Base-by-base conservation (phyloP, 2,888 invertebrate species). In the Melipona bicolor region DNA sequence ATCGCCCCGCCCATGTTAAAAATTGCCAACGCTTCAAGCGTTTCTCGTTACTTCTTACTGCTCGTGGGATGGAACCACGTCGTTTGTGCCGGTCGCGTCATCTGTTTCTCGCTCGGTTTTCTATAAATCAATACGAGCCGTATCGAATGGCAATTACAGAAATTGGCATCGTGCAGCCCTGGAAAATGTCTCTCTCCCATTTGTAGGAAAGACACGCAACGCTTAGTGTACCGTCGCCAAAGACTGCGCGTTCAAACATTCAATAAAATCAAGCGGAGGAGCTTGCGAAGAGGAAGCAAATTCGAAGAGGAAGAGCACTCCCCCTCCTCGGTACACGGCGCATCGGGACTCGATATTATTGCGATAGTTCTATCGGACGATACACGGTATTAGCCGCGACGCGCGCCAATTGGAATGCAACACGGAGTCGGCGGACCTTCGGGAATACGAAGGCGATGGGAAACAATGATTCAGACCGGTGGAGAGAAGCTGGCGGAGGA, bases 321-420 rank as follows among this genome's bases (percentile, higher is more conserved):
- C 15, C 4, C 50, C 4, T 13, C 15, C 15, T 15, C 24, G 15
- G 17, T 54, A n/a, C 61, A 19, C 77, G 11, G 27, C 61, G 62
- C 17, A 61, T 52, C 59, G 64, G 54, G 52, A 24, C 43, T 61
- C 21, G 52, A 67, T 61, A 67, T 83, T 75, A 68, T 68, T 64
- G 68, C 49, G 67, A 77, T 32, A 65, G 61, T 72, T 67, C 21
- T 36, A 24, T 19, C 27, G 50, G 62, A 19, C 73, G 62, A 65
- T 77, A 65, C 76, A 52, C 52, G 24, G 76, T 64, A 73, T 77
- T 68, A 78, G 36, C 49, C 59, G n/a, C 54, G 72, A 68, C 65
- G 75, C 65, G 19, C 52, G 21, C 36, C 77, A 74, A 87, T 86
- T 84, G 84, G 80, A 87, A 87, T 82, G 82, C 86, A 77, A 86